Percentiles rank a stretch among this genome's conserved stretches.
These are phyloP conservation scores for Chelon auratus DNA, from an alignment of 2,797 vertebrate genomes.

Conservation along the genomic window DNA sequence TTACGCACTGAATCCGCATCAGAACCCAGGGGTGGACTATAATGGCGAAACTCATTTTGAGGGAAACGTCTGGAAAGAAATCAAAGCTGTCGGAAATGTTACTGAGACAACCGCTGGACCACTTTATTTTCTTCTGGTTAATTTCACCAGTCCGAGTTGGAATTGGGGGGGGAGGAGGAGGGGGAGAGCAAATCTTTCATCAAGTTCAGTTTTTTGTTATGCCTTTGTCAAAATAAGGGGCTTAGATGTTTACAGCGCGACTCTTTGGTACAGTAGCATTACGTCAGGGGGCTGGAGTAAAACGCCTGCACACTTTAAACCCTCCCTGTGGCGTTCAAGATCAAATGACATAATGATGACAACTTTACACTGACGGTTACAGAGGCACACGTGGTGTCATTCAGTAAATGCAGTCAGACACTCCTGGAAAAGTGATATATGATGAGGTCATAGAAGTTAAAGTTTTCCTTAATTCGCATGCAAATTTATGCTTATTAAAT, in stretches of 20 bases:
- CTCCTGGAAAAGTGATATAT: constrained; percentile 44
- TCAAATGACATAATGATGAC: constrained; percentile 35
- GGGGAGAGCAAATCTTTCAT: constrained; percentile 56
- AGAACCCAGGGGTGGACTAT: constrained; percentile 62
- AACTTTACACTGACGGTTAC: constrained; percentile 16
- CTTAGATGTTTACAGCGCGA: constrained; percentile 50
- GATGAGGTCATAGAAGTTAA: constrained; percentile 55
- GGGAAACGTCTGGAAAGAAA: constrained; percentile 67
- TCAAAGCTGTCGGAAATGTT: constrained; percentile 73
- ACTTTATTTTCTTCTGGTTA: constrained; percentile 63
- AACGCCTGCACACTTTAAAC: constrained; percentile 49
- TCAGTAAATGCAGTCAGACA: constrained; percentile 32
- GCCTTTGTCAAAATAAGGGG: constrained; percentile 48
- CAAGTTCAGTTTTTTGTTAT: constrained; percentile 48
- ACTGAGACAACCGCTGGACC: constrained; percentile 58
- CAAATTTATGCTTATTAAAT: constrained; percentile 71
- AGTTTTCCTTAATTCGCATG: constrained; percentile 49
- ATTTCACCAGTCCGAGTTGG: constrained; percentile 48
- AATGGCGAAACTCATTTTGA: constrained; percentile 55
- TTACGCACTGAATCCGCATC: constrained; percentile 52
- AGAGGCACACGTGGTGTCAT: constrained; percentile 26
- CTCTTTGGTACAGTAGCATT: constrained; percentile 32
- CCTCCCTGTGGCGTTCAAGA: constrained; percentile 28
- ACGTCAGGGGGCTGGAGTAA: constrained; percentile 37
- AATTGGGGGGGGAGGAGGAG: constrained; percentile 37